Base-by-base conservation (phyloP, 2,888 invertebrate genomes). In the Protophormia terraenovae region DNA sequence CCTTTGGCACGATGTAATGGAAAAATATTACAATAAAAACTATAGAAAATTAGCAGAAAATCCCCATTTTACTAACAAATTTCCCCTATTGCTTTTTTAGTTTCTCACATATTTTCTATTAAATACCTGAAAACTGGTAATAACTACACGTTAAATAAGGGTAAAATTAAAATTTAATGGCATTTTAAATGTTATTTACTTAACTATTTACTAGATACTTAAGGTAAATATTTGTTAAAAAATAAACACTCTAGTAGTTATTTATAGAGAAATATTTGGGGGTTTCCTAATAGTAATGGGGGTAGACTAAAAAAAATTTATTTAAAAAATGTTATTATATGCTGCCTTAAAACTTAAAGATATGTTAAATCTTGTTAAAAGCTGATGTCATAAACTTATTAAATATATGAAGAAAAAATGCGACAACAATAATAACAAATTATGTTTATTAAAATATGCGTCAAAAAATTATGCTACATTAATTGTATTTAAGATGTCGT, bases 181-280 rank as follows among this genome's bases (percentile, higher is more conserved):
- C 55, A 45, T 77, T 67, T 77, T 67, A 58, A 77, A 67, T 67
- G 58, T 67, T 58, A 67, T 67, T 77, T 58, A 47, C 22, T 35
- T 3, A 67, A n/a, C 58, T 67, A 67, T 67, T 67, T 45, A 64
- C 8, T 4, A 47, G 45, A 77, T 55, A 62, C 64, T 55, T 45
- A 41, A 53, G n/a, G 55, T 32, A 55, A 66, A 66, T 27, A 64
- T 41, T 32, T 45, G 14, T 3, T 19, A 24, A 47, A 19, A 27
- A 29, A 47, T 3, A 32, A 27, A 19, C 16, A 45, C 45, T 16
- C 6, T 53, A 50, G 53, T 22, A 6, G 0, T 10, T 10, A 22
- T 6, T 45, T 50, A 3, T 22, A 7, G n/a, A 22, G 10, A 19
- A 2, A 50, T 10, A 22, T 50, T 22, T 22, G 22, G 19, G 19